These are phyloP conservation scores for Capreolus pygargus DNA, from an alignment of 2,113 vertebrate genomes.

Conservation along the genomic window DNA sequence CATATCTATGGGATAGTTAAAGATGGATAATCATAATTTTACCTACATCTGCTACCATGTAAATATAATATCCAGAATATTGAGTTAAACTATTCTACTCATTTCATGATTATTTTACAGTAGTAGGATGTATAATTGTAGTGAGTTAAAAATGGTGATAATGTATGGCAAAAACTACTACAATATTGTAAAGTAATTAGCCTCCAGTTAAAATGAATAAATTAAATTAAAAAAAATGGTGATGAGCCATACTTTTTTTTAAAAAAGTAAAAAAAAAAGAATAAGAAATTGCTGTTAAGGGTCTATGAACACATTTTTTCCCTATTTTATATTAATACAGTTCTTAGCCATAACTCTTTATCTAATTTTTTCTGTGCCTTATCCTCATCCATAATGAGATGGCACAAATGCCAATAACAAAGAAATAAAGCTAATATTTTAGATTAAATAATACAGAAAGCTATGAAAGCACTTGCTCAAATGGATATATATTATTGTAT, in stretches of 20 bases:
- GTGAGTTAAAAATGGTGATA: no score
- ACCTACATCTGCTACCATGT: not conserved
- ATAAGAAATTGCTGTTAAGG: not conserved
- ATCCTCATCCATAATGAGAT: not conserved
- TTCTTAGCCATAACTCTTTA: not conserved
- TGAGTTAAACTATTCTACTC: not conserved
- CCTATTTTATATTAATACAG: not conserved
- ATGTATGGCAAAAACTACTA: no score
- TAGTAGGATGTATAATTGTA: not conserved
- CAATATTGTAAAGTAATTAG: no score
- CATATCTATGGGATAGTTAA: not conserved
- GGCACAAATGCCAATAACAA: not conserved
- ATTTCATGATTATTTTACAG: not conserved
- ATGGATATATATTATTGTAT: not conserved
- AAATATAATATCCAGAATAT: not conserved
- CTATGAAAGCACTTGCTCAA: not conserved
- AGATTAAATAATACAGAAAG: not conserved
- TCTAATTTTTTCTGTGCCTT: not conserved
- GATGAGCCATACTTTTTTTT: not conserved
- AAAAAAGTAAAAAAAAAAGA: not conserved
- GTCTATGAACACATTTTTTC: not conserved
- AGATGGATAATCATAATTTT: not conserved
- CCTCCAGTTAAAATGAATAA: no score
- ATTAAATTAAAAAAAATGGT: not conserved
- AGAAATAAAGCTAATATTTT: not conserved